Evolutionary conservation across 2,113 vertebrate genomes (phyloP).

Genomic region (Eptesicus fuscus): DNA sequence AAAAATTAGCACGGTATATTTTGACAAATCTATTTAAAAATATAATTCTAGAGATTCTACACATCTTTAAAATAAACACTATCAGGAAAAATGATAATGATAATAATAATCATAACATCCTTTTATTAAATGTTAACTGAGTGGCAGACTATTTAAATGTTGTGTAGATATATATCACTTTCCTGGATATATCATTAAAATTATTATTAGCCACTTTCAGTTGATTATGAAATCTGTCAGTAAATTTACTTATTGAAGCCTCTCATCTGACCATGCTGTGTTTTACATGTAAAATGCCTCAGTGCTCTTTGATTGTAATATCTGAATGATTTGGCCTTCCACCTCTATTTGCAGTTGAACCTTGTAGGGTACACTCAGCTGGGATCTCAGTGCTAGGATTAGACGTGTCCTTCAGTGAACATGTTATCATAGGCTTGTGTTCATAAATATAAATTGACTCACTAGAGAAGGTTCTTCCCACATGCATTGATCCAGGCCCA

Average conservation of each 20-base stretch:
- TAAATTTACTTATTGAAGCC: not conserved
- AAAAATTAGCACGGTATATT: not conserved
- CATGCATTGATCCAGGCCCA: not conserved
- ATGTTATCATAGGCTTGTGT: not conserved
- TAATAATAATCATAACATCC: not conserved
- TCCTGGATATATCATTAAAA: not conserved
- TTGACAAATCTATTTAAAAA: not conserved
- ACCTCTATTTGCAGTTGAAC: not conserved
- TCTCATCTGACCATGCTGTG: not conserved
- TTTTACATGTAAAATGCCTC: not conserved
- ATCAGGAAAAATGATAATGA: not conserved
- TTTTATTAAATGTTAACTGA: not conserved
- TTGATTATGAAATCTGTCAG: not conserved
- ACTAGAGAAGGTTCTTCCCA: not conserved
- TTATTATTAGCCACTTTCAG: not conserved
- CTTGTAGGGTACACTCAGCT: not conserved
- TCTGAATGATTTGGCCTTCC: not conserved
- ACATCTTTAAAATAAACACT: not conserved
- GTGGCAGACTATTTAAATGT: not conserved
- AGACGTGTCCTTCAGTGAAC: not conserved
- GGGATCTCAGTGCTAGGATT: not conserved
- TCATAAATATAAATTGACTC: not conserved
- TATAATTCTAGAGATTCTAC: not conserved
- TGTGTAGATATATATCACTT: not conserved
- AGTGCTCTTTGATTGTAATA: not conserved